Base-by-base conservation (phyloP, 2,113 vertebrate genomes). In the Onychorhynchus coronatus region DNA sequence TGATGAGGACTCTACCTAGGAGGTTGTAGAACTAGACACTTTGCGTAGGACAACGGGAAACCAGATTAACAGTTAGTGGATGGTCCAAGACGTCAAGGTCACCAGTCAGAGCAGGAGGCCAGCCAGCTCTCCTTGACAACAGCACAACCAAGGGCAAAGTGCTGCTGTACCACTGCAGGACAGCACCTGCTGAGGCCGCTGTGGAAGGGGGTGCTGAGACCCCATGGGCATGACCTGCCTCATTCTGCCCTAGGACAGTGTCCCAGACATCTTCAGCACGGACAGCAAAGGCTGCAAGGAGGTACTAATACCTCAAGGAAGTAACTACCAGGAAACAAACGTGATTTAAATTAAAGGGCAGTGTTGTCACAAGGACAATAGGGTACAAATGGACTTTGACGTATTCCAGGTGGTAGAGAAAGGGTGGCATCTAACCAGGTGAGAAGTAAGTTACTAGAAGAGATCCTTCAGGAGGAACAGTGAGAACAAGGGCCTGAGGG, bases 291-390 rank as follows among this genome's bases (percentile, higher is more conserved):
- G 14, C 82, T 85, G n/a, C 46, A n/a, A 70, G 66, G 52, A 91
- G 42, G 19, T 65, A 42, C 24, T 70, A 46, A 74, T 27, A 50
- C 35, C 35, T 92, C 44, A 59, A 87, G 91, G 94, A 95, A 92
- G 77, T 87, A 72, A 44, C 56, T 78, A 94, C 71, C 72, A 89
- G 89, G 93, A 96, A 96, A 67, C 25, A 92, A 91, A 41, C 21
- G 65, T 0, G 0, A 63, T 86, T 81, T 86, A 73, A 88, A 35
- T 47, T 56, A 77, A 85, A 87, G 72, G 65, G 44, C 84, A 91
- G 35, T 9, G 35, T 44, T 92, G 66, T 80, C 70, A 56, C 47
- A 93, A 61, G 62, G 44, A 82, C 61, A 81, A 65, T 23, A 67
- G 59, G 37, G 37, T 76, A 28, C 31, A 80, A 85, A 77, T 0